A percentile compares a stretch with the other conserved stretches of the same genome.
These are phyloP conservation scores for Aspiorhynchus laticeps DNA, from an alignment of 2,113 vertebrate genomes.

Conservation along the genomic window DNA sequence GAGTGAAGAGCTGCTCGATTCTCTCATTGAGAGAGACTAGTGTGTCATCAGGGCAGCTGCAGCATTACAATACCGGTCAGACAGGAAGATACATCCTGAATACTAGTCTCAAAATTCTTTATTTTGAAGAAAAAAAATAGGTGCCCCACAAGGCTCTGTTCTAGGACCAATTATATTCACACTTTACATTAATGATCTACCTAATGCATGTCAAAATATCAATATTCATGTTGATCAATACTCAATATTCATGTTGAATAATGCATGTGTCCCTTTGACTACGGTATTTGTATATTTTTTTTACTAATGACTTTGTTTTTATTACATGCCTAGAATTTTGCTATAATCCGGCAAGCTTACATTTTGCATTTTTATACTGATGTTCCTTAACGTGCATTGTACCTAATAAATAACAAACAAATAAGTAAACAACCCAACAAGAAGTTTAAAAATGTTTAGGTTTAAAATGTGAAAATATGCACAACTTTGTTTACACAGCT, in stretches of 20 bases:
- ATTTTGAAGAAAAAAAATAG: neutral
- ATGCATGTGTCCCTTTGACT: neutral
- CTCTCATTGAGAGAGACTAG: neutral
- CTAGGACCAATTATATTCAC: neutral
- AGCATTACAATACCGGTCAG: neutral
- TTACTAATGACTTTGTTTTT: neutral
- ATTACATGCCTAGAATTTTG: neutral
- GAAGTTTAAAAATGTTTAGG: neutral
- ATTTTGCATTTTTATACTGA: neutral
- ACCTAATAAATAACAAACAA: neutral
- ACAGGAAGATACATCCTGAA: neutral
- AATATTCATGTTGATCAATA: neutral
- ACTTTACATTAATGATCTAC: neutral
- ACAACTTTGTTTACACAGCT: neutral
- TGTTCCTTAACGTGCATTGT: neutral
- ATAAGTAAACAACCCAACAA: neutral
- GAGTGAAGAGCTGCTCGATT: neutral
- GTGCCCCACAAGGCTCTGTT: neutral
- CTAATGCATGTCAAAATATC: neutral
- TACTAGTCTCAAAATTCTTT: neutral
- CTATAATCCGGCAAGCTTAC: neutral
- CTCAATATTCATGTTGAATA: neutral
- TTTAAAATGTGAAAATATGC: neutral
- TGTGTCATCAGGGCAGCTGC: constrained; percentile 3
- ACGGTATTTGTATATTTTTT: neutral